Conservation (phyloP, 1,140 invertebrate species). For the Drosophila burlai region DNA sequence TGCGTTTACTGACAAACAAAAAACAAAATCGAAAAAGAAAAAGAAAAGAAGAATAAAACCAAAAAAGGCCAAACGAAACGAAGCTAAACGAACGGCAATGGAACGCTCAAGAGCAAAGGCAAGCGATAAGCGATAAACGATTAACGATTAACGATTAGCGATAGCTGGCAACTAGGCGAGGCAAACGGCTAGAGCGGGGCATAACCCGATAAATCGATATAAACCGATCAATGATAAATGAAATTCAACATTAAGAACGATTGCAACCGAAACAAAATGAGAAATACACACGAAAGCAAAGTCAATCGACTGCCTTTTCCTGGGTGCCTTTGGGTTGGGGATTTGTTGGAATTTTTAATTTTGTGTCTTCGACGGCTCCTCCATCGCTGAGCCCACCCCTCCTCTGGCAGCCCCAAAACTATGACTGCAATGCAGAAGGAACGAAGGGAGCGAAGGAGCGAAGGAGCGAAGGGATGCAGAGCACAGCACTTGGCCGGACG, state of each 20-base stretch:
- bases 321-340: background rate
- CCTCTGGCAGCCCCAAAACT: background rate
- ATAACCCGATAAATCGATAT: constrained; percentile 16
- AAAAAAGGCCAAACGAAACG: constrained; percentile 13
- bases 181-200: constrained; percentile 14
- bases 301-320: constrained; percentile 37
- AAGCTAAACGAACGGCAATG: constrained; percentile 38
- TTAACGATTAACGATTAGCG: constrained; percentile 33
- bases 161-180: constrained; percentile 46
- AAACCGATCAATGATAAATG: constrained; percentile 11
- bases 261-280: constrained; percentile 44
- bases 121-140: constrained; percentile 27
- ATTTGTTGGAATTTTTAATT: constrained; percentile 40
- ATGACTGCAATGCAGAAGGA: constrained; percentile 41
- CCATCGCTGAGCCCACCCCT: constrained; percentile 19
- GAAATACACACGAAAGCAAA: constrained; percentile 59
- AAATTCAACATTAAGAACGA: constrained; percentile 50
- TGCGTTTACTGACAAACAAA: constrained; percentile 44
- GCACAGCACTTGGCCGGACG: constrained; percentile 54
- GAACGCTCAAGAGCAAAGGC: constrained; percentile 27
- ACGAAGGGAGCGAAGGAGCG: background rate
- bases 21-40: constrained; percentile 2
- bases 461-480: background rate
- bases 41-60: background rate
- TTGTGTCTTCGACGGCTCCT: constrained; percentile 40